Evolutionary conservation across 2,888 invertebrate species (phyloP).

Genomic region (Abrostola tripartita): DNA sequence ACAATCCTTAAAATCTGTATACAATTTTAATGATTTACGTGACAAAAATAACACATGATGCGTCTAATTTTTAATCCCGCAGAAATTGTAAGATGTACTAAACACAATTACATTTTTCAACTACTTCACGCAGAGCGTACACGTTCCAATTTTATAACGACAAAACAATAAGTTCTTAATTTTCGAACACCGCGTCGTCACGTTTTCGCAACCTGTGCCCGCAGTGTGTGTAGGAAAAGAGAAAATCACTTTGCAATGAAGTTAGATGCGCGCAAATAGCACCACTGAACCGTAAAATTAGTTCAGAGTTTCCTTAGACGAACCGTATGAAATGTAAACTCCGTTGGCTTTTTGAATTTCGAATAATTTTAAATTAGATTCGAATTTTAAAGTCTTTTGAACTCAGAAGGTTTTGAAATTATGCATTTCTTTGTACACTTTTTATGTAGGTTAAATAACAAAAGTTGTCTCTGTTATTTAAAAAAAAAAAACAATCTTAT

Average conservation of each 20-base stretch:
- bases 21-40: background rate
- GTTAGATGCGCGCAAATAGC: constrained; percentile 82
- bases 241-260: constrained; percentile 87
- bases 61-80: constrained; percentile 31
- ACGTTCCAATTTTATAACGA: constrained; percentile 52
- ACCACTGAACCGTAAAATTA: constrained; percentile 85
- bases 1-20: too few relatives aligned
- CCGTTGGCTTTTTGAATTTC: constrained; percentile 67
- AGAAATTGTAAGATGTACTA: constrained; percentile 13
- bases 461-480: too few relatives aligned
- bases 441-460: background rate
- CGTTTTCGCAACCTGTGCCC: constrained; percentile 67
- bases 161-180: constrained; percentile 57
- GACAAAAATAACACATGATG: constrained; percentile 6
- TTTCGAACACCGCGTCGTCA: constrained; percentile 59
- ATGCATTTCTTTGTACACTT: constrained; percentile 2
- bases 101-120: constrained; percentile 43
- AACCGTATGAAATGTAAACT: constrained; percentile 76
- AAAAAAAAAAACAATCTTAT: too few relatives aligned
- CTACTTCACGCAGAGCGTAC: constrained; percentile 33
- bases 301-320: constrained; percentile 80
- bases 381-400: constrained; percentile 23
- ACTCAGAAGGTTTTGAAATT: constrained; percentile 2
- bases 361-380: constrained; percentile 42
- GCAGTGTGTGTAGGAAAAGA: constrained; percentile 64